Percentiles rank a stretch among this genome's conserved stretches.
These are phyloP conservation scores for human DNA, from an alignment of 2,113 vertebrate genomes.

Conservation along the genomic window GRCh38 chr1:113955001-113955500, in stretches of 20 bases:
- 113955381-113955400: neutral
- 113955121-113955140: neutral
- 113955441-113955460: neutral
- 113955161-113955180: conserved; percentile 28
- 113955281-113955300: neutral
- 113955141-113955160: conserved; percentile 37
- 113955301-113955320: neutral
- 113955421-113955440: conserved; percentile 37
- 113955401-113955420: conserved; percentile 22
- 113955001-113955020: neutral
- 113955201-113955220: conserved; percentile 16
- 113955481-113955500: conserved; percentile 56
- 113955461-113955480: neutral
- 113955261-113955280: neutral
- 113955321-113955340: neutral
- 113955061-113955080: conserved; percentile 61
- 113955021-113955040: conserved; percentile 38
- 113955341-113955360: neutral
- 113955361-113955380: neutral
- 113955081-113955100: conserved; percentile 51
- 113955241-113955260: neutral
- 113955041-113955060: conserved; percentile 48
- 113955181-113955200: neutral
- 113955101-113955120: conserved; percentile 62
- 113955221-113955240: neutral